These are phyloP conservation scores for Heliconius hermathena DNA, from an alignment of 1,140 invertebrate genomes.

Conservation along the genomic window DNA sequence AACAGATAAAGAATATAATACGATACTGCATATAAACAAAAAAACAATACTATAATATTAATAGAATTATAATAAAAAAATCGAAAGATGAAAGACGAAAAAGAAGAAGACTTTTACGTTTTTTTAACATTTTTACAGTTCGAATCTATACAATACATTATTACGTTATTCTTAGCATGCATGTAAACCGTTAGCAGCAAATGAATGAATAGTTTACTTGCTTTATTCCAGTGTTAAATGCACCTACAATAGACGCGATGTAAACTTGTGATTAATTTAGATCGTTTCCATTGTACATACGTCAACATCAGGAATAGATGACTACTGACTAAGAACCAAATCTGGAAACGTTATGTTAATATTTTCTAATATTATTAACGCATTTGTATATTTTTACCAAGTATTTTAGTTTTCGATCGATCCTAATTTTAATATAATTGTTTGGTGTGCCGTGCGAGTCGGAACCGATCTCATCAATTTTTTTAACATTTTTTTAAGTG, in stretches of 20 bases:
- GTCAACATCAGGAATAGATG: neutral
- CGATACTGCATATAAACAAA: neutral
- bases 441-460: too few species aligned
- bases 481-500: too few species aligned
- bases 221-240: slow-evolving; percentile 44
- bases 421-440: too few species aligned
- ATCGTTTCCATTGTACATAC: slow-evolving; percentile 46
- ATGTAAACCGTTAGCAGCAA: slow-evolving; percentile 29
- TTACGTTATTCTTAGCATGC: slow-evolving; percentile 27
- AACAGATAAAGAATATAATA: neutral
- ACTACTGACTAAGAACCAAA: too few species aligned
- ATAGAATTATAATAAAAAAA: neutral
- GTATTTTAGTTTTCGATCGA: too few species aligned
- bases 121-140: slow-evolving; percentile 19
- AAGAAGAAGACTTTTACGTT: neutral
- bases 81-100: neutral
- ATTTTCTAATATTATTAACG: too few species aligned
- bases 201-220: slow-evolving; percentile 35
- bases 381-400: too few species aligned
- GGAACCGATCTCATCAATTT: too few species aligned
- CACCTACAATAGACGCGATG: slow-evolving; percentile 42
- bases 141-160: slow-evolving; percentile 24
- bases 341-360: too few species aligned
- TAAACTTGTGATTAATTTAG: slow-evolving; percentile 39
- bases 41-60: neutral